Percentiles rank a stretch among this genome's conserved stretches.
These are phyloP conservation scores for Lasioglossum villosulum DNA, from an alignment of 2,888 invertebrate genomes.

Conservation along the genomic window DNA sequence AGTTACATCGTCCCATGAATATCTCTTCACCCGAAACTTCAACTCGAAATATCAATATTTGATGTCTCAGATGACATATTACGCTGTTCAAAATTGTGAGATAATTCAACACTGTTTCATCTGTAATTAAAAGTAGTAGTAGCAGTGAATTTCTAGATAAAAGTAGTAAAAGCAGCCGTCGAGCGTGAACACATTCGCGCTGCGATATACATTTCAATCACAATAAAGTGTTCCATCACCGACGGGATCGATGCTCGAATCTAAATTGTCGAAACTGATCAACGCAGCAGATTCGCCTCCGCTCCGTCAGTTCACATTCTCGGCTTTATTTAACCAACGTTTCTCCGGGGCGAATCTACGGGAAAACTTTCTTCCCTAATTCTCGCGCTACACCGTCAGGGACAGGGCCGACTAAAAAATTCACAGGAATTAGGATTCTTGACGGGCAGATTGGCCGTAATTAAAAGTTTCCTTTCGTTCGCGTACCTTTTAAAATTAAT, in stretches of 20 bases:
- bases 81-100: not conserved
- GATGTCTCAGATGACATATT: not conserved
- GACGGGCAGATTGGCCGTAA: slow-evolving; percentile 51
- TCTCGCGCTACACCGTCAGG: not conserved
- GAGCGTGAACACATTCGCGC: not conserved
- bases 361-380: not conserved
- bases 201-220: not conserved
- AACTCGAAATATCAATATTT: not conserved
- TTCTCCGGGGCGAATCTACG: not conserved
- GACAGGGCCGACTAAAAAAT: slow-evolving; percentile 43
- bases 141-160: too few species aligned
- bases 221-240: not conserved
- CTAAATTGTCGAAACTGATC: not conserved
- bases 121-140: too few species aligned
- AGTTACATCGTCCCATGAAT: slow-evolving; percentile 6
- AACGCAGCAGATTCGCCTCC: not conserved
- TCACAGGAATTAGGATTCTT: slow-evolving; percentile 54
- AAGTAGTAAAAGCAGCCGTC: not conserved
- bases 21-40: not conserved
- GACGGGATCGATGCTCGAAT: not conserved
- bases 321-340: not conserved
- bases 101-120: not conserved
- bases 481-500: slow-evolving; percentile 58
- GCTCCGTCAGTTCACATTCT: not conserved
- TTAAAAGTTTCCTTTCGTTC: slow-evolving; percentile 55